A percentile compares a stretch with the other conserved stretches of the same genome.
These are phyloP conservation scores for Chelon labrosus DNA, from an alignment of 2,797 vertebrate species.

Conservation along the genomic window DNA sequence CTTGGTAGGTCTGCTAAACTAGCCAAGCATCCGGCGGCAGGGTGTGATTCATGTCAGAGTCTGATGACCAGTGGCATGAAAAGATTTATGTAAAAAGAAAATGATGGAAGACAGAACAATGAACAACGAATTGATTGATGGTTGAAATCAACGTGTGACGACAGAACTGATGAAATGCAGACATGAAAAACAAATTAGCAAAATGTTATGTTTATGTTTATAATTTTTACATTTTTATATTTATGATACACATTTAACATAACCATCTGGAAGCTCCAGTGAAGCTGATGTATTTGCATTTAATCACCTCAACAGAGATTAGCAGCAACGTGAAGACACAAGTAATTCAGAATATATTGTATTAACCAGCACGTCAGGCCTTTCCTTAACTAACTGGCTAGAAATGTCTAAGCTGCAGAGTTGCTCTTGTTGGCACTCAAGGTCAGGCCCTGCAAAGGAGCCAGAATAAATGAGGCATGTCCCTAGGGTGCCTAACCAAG, in stretches of 20 bases:
- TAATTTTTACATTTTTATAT: constrained; percentile 16
- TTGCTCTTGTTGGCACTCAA: constrained; percentile 63
- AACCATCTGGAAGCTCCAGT: constrained; percentile 11
- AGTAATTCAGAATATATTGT: constrained; percentile 27
- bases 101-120: constrained; percentile 41
- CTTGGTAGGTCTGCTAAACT: constrained; percentile 56
- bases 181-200: constrained; percentile 34
- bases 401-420: constrained; percentile 55
- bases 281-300: constrained; percentile 1
- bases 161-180: constrained; percentile 36
- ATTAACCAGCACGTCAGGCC: constrained; percentile 30
- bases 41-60: constrained; percentile 50
- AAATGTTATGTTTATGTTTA: constrained; percentile 45
- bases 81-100: constrained; percentile 45
- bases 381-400: constrained; percentile 59
- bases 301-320: background rate
- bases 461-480: constrained; percentile 72
- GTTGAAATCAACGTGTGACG: constrained; percentile 35
- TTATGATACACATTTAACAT: constrained; percentile 5
- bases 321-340: background rate
- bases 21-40: constrained; percentile 49
- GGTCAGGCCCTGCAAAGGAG: constrained; percentile 68
- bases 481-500: constrained; percentile 50
- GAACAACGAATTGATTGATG: constrained; percentile 63
- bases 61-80: constrained; percentile 39